phyloP scores from a whole-genome alignment of 2,888 invertebrate species.

The Leptinotarsa peninsularis region DNA sequence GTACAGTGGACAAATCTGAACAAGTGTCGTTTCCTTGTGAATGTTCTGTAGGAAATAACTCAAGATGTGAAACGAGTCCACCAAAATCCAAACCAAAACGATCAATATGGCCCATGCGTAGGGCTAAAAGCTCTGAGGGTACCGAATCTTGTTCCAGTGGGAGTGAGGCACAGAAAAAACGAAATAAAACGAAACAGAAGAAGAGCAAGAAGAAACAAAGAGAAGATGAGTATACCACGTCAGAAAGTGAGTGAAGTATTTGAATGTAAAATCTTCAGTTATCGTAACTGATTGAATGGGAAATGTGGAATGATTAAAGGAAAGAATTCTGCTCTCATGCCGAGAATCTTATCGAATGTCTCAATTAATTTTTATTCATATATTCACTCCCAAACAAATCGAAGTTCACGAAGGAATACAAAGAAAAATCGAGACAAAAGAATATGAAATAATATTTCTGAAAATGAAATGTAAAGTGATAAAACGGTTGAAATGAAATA shows the following conservation, averaged over 20 bases:
- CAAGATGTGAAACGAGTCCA: conserved; percentile 3
- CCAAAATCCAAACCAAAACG: neutral
- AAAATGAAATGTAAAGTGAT: too few species aligned
- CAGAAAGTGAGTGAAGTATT: neutral
- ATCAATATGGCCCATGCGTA: neutral
- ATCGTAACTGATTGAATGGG: neutral
- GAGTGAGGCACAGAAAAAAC: neutral
- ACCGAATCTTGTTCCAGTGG: conserved; percentile 7
- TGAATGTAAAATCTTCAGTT: neutral
- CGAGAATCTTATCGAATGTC: too few species aligned
- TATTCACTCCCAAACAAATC: too few species aligned
- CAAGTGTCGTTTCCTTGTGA: conserved; percentile 22
- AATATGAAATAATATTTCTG: too few species aligned
- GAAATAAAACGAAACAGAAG: neutral
- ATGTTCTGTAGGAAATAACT: conserved; percentile 1
- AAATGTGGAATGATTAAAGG: neutral
- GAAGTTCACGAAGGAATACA: too few species aligned
- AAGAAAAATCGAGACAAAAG: too few species aligned
- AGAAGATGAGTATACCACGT: conserved; percentile 1
- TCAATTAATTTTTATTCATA: too few species aligned
- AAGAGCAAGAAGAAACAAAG: neutral
- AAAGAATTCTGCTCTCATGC: too few species aligned
- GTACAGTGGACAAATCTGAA: conserved; percentile 12
- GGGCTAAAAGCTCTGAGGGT: neutral
- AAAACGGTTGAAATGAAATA: too few species aligned